A percentile compares a stretch with the other conserved stretches of the same genome.
These are phyloP conservation scores for Achroia grisella DNA, from an alignment of 1,140 invertebrate species.

Conservation along the genomic window DNA sequence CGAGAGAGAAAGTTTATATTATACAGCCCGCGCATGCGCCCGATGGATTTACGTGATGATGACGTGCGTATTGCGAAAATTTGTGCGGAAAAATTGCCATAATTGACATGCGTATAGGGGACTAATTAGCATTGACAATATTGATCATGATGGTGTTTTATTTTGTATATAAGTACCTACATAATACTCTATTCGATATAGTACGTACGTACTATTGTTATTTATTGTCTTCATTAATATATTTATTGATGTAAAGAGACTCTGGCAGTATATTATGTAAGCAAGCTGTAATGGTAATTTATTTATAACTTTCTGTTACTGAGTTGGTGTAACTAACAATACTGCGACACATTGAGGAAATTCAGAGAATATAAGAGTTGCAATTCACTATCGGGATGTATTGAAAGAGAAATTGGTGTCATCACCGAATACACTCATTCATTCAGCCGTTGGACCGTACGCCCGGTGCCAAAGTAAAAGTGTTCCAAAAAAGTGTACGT, in stretches of 20 bases:
- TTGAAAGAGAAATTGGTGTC: constrained; percentile 71
- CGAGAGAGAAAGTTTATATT: constrained; percentile 31
- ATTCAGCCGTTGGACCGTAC: constrained; percentile 25
- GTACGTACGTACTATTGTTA: too few relatives aligned
- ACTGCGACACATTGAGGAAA: constrained; percentile 13
- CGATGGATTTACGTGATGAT: constrained; percentile 24
- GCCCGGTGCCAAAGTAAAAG: constrained; percentile 66
- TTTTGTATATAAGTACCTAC: too few relatives aligned
- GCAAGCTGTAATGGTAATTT: too few relatives aligned
- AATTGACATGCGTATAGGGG: neutral
- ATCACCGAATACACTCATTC: constrained; percentile 44
- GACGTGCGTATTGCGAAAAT: constrained; percentile 30
- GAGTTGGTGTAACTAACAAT: neutral
- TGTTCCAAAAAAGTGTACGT: constrained; percentile 68
- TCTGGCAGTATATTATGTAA: too few relatives aligned
- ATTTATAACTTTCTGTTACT: too few relatives aligned
- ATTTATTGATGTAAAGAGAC: too few relatives aligned
- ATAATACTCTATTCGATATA: too few relatives aligned
- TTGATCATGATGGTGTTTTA: too few relatives aligned
- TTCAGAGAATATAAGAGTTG: too few relatives aligned
- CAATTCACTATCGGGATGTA: constrained; percentile 14
- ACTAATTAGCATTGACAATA: neutral
- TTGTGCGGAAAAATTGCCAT: constrained; percentile 13
- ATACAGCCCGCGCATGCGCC: constrained; percentile 17
- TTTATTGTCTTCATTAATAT: too few relatives aligned